Percentiles rank a stretch among this genome's conserved stretches.
Conservation (phyloP, 2,888 invertebrate species). For the Nebria brevicollis region DNA sequence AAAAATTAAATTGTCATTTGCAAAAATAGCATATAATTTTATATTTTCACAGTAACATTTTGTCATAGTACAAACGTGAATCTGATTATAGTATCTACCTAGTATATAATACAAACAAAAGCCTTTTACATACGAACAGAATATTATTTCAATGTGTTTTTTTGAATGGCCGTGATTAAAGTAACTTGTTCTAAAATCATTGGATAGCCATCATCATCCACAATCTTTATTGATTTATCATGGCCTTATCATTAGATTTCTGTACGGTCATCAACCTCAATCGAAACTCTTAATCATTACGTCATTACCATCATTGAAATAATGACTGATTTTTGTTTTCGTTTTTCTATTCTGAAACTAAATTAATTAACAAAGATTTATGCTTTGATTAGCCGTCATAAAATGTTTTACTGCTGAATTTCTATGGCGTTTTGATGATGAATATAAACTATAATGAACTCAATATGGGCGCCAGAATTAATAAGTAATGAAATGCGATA, state of each 20-base stretch:
- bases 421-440: conserved; percentile 21
- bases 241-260: conserved; percentile 26
- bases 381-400: conserved; percentile 40
- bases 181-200: not conserved
- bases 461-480: conserved; percentile 31
- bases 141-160: not conserved
- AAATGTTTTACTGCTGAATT: conserved; percentile 42
- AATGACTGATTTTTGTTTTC: conserved; percentile 31
- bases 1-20: no score
- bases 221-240: conserved; percentile 31
- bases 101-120: not conserved
- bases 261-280: conserved; percentile 30
- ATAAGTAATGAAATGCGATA: conserved; percentile 36
- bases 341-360: conserved; percentile 25
- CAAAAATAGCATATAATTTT: no score
- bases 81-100: not conserved
- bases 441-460: conserved; percentile 35
- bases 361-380: conserved; percentile 44
- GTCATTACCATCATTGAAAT: conserved; percentile 25
- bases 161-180: conserved; percentile 4
- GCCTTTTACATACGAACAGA: not conserved
- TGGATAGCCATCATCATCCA: conserved; percentile 21
- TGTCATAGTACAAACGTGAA: no score
- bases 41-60: no score
- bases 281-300: conserved; percentile 32